Conservation (phyloP, 2,888 invertebrate genomes). For the Actias luna region DNA sequence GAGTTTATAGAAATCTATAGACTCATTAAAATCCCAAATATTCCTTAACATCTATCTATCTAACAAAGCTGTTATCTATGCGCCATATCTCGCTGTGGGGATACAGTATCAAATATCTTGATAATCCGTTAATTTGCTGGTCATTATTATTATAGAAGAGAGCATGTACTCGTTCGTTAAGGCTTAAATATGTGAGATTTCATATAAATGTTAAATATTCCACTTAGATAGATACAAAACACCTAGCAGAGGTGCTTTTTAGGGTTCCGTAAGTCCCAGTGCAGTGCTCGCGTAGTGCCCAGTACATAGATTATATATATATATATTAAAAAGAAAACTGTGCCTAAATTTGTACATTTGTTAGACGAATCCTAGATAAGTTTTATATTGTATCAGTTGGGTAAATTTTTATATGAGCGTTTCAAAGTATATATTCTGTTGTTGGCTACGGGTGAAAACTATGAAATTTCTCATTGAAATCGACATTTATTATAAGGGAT, state of each 20-base stretch:
- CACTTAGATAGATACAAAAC: background rate
- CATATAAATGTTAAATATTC: background rate
- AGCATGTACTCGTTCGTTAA: too few relatives aligned
- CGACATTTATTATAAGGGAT: conserved; percentile 11
- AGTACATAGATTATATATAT: conserved; percentile 40
- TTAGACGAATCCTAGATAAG: conserved; percentile 50
- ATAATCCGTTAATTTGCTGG: too few relatives aligned
- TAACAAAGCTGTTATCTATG: too few relatives aligned
- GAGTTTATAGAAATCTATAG: too few relatives aligned
- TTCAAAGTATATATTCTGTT: conserved; percentile 55
- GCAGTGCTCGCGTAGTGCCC: conserved; percentile 47
- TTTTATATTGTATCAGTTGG: conserved; percentile 50
- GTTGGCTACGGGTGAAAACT: conserved; percentile 34
- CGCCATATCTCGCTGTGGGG: too few relatives aligned
- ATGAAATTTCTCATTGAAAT: conserved; percentile 12
- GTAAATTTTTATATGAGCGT: conserved; percentile 74
- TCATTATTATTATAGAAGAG: too few relatives aligned
- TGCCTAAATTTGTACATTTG: conserved; percentile 74
- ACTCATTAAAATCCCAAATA: too few relatives aligned
- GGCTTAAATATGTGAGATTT: too few relatives aligned
- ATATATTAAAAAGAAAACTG: conserved; percentile 45
- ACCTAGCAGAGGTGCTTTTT: background rate
- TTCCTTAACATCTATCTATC: too few relatives aligned
- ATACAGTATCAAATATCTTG: too few relatives aligned
- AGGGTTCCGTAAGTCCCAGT: conserved; percentile 20